Conservation (phyloP, 92 coral and sea anemone species). For the Porites evermanni region DNA sequence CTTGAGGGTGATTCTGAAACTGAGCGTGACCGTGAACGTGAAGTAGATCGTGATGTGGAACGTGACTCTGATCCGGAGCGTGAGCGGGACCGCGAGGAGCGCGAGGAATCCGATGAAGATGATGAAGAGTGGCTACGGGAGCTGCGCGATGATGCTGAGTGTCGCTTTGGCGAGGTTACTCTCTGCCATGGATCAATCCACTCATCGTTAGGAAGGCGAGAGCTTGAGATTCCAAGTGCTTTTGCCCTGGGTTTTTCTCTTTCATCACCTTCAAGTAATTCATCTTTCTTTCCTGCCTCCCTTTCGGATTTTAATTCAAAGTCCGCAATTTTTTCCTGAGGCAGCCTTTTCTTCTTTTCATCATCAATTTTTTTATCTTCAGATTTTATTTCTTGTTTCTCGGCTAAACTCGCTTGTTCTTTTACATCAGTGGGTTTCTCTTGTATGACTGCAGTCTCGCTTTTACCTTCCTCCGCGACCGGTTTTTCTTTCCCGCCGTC, state of each 20-base stretch:
- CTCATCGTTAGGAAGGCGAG: conserved; percentile 81
- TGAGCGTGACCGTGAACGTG: conserved; percentile 82
- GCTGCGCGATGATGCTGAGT: conserved; percentile 66
- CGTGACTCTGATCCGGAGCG: conserved; percentile 90
- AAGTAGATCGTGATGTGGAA: conserved; percentile 87
- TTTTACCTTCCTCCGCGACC: conserved; percentile 18
- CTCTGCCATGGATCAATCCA: conserved; percentile 95
- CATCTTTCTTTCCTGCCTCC: conserved; percentile 54
- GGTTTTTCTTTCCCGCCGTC: conserved; percentile 46
- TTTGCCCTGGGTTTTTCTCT: conserved; percentile 68
- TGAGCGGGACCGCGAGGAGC: conserved; percentile 80
- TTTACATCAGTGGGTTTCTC: conserved; percentile 22
- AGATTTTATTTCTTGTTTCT: conserved; percentile 15
- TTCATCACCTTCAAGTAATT: conserved; percentile 59
- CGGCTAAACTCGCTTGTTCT: conserved; percentile 35
- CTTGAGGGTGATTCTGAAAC: conserved; percentile 80
- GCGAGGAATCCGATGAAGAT: conserved; percentile 83
- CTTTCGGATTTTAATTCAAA: not conserved
- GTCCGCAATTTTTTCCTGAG: conserved; percentile 27
- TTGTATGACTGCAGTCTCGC: conserved; percentile 40
- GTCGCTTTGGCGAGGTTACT: conserved; percentile 88
- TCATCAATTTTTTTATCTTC: conserved; percentile 54
- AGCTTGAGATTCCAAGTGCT: conserved; percentile 74
- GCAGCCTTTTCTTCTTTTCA: conserved; percentile 47
- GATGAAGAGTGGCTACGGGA: conserved; percentile 82